These are phyloP conservation scores for Drosophila novamexicana DNA, from an alignment of 1,140 invertebrate species.

Conservation along the genomic window DNA sequence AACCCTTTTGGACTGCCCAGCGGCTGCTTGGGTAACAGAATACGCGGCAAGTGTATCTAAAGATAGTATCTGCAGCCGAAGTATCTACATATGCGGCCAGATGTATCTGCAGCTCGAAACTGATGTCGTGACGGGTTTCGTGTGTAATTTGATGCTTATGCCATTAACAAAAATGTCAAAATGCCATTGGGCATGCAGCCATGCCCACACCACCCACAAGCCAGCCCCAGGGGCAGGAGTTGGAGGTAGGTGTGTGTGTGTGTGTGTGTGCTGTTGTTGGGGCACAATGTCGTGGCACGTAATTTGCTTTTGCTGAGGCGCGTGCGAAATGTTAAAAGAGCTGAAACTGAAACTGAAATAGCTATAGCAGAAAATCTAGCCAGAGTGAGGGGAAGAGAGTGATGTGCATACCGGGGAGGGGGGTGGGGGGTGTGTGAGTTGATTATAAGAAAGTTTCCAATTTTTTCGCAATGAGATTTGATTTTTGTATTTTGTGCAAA, in stretches of 20 bases:
- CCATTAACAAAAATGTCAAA: slow-evolving; percentile 83
- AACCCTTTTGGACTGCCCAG: slow-evolving; percentile 31
- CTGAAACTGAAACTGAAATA: neutral
- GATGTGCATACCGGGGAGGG: neutral
- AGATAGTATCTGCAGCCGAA: neutral
- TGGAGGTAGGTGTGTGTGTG: neutral
- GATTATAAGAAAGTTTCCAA: slow-evolving; percentile 47
- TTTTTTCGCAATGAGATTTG: slow-evolving; percentile 71
- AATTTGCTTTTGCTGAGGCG: slow-evolving; percentile 69
- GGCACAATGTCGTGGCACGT: slow-evolving; percentile 55
- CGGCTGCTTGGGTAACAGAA: slow-evolving; percentile 39
- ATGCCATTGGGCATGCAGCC: slow-evolving; percentile 70
- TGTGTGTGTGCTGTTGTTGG: no score
- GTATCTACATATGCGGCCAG: slow-evolving; percentile 6
- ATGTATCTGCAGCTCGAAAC: slow-evolving; percentile 2
- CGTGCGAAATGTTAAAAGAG: slow-evolving; percentile 65
- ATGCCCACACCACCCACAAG: slow-evolving; percentile 8
- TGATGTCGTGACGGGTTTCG: slow-evolving; percentile 16
- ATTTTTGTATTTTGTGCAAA: slow-evolving; percentile 59
- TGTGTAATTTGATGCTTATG: slow-evolving; percentile 78
- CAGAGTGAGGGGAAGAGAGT: neutral
- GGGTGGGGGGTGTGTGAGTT: neutral
- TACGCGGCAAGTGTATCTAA: neutral
- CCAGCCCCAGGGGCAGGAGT: neutral
- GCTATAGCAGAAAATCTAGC: neutral